A percentile compares a stretch with the other conserved stretches of the same genome.
Evolutionary conservation across 2,113 vertebrate species (phyloP).

Genomic region (Poeciliopsis prolifica): DNA sequence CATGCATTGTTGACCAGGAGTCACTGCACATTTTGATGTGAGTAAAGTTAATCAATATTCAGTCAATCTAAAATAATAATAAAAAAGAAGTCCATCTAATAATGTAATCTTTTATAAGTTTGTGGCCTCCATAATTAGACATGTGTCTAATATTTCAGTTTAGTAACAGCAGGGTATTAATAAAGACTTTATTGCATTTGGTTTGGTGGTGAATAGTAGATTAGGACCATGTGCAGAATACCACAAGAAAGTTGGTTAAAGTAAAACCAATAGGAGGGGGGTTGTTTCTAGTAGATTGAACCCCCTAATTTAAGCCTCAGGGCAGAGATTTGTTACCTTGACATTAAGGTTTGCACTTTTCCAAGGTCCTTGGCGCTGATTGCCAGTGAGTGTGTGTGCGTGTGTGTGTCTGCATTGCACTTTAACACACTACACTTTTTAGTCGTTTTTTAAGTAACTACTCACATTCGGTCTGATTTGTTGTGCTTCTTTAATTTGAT

Average conservation of each 20-base stretch:
- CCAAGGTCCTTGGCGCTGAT: constrained; percentile 43
- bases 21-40: neutral
- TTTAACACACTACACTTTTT: constrained; percentile 24
- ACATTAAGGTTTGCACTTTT: constrained; percentile 54
- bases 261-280: constrained; percentile 30
- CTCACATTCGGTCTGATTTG: neutral
- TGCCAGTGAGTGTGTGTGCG: neutral
- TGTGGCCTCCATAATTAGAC: neutral
- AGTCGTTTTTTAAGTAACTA: neutral
- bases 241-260: constrained; percentile 34
- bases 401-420: constrained; percentile 51
- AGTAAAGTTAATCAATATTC: neutral
- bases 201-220: constrained; percentile 30
- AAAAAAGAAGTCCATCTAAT: too few species aligned
- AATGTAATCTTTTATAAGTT: neutral
- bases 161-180: constrained; percentile 29
- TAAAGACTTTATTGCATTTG: constrained; percentile 50
- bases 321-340: constrained; percentile 68
- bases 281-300: constrained; percentile 52
- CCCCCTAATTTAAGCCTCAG: constrained; percentile 48
- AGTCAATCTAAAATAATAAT: neutral
- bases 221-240: constrained; percentile 37
- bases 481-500: neutral
- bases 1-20: neutral
- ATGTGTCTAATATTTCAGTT: neutral